Evolutionary conservation across 2,888 invertebrate genomes (phyloP).

Genomic region (Pristionchus exspectatus): DNA sequence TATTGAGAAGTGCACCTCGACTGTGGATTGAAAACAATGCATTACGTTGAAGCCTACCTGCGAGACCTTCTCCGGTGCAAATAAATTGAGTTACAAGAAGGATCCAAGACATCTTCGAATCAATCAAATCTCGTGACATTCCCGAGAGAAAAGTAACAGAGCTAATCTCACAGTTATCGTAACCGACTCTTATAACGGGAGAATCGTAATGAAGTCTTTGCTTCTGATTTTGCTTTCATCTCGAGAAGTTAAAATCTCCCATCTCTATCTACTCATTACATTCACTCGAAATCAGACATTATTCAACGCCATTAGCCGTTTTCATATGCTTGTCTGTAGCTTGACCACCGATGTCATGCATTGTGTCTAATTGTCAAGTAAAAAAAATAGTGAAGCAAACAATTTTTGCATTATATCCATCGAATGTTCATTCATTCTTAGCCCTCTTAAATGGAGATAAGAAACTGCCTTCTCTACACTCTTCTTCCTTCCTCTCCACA

Average conservation of each 20-base stretch:
- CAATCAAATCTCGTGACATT: background rate
- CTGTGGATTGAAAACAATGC: background rate
- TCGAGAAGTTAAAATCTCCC: background rate
- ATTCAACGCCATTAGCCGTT: too few relatives aligned
- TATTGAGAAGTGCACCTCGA: background rate
- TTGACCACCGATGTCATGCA: too few relatives aligned
- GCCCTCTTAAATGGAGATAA: background rate
- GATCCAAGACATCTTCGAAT: background rate
- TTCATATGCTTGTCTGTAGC: background rate
- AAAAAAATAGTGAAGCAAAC: too few relatives aligned
- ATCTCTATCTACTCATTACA: background rate
- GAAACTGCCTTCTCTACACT: background rate
- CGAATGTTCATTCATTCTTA: background rate
- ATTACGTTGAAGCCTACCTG: background rate
- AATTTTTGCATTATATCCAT: background rate
- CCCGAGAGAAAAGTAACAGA: background rate
- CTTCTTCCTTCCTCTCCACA: background rate
- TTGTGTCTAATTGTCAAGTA: too few relatives aligned
- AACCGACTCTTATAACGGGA: background rate
- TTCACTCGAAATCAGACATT: too few relatives aligned
- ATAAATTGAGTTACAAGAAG: background rate
- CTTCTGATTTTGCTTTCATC: background rate
- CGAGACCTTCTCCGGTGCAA: background rate
- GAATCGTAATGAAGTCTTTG: background rate
- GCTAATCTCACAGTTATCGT: background rate